A percentile compares a stretch with the other conserved stretches of the same genome.
Conservation (phyloP, 2,888 invertebrate genomes). For the Megastigmus dorsalis region DNA sequence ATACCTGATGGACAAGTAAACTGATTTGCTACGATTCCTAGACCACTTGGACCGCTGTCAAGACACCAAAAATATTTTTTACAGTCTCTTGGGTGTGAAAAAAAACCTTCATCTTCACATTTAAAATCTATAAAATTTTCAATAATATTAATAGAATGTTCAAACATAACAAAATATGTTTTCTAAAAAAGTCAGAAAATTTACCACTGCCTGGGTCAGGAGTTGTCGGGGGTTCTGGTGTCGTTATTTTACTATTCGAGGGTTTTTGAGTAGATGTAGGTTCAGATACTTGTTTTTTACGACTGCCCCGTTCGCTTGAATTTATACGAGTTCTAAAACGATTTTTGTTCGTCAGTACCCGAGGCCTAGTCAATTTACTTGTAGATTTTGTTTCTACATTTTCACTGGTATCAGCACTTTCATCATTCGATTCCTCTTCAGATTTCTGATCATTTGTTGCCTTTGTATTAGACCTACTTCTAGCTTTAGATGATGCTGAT, state of each 20-base stretch:
- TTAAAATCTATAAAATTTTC: constrained; percentile 82
- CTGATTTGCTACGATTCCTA: constrained; percentile 93
- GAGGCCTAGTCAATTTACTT: constrained; percentile 35
- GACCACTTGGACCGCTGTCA: constrained; percentile 90
- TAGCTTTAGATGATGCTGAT: constrained; percentile 21
- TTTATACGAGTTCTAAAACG: constrained; percentile 58
- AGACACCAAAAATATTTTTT: constrained; percentile 97
- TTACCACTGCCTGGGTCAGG: constrained; percentile 90
- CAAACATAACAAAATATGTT: background rate
- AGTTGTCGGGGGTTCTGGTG: constrained; percentile 91
- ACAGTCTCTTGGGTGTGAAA: constrained; percentile 92
- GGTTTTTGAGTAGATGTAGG: constrained; percentile 46
- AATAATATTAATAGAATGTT: background rate
- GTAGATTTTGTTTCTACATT: constrained; percentile 29
- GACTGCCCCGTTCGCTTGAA: constrained; percentile 61
- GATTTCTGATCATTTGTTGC: constrained; percentile 2
- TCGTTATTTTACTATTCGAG: constrained; percentile 75
- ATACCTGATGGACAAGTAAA: constrained; percentile 93
- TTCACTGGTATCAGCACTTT: constrained; percentile 35
- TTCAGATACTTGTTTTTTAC: constrained; percentile 59
- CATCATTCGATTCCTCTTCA: constrained; percentile 33
- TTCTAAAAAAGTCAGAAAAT: constrained; percentile 41
- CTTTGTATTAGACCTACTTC: constrained; percentile 29
- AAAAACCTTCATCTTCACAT: constrained; percentile 95
- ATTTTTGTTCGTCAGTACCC: constrained; percentile 56